A percentile compares a stretch with the other conserved stretches of the same genome.
Evolutionary conservation across 2,113 vertebrate genomes (phyloP).

Genomic region (Pao palembangensis): DNA sequence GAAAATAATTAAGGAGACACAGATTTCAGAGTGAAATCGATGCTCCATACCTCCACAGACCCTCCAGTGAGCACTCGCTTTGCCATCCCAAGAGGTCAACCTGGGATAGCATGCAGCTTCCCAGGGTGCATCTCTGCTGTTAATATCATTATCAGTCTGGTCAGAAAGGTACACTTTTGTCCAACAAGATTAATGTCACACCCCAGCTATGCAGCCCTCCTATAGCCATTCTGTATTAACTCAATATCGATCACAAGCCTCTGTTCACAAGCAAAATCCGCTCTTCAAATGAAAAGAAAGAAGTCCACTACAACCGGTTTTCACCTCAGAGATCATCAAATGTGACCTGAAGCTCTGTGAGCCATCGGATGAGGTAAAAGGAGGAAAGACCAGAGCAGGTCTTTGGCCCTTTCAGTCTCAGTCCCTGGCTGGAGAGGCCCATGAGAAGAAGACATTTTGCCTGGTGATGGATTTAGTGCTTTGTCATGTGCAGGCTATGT

Average conservation of each 20-base stretch:
- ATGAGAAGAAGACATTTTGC: slow-evolving; percentile 46
- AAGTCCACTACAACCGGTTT: too few relatives aligned
- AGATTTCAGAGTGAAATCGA: too few relatives aligned
- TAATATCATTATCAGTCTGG: slow-evolving; percentile 28
- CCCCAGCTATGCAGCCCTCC: not conserved
- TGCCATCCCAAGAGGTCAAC: slow-evolving; percentile 7
- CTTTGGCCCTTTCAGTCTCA: not conserved
- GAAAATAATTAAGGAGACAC: too few relatives aligned
- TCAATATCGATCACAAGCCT: slow-evolving; percentile 26
- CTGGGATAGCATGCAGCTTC: slow-evolving; percentile 13
- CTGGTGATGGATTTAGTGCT: slow-evolving; percentile 32
- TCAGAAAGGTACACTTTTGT: slow-evolving; percentile 23
- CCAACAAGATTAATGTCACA: slow-evolving; percentile 21
- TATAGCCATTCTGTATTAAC: slow-evolving; percentile 11
- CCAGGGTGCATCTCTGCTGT: slow-evolving; percentile 28
- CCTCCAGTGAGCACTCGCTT: slow-evolving; percentile 29
- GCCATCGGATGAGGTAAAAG: not conserved
- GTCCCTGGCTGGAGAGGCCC: slow-evolving; percentile 19
- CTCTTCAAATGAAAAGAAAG: not conserved
- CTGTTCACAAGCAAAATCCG: not conserved
- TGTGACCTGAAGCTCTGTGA: too few relatives aligned
- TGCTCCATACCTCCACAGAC: not conserved
- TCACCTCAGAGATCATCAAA: too few relatives aligned
- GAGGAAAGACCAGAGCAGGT: not conserved
- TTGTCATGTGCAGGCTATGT: slow-evolving; percentile 24